Evolutionary conservation across 2,888 invertebrate species (phyloP).

Genomic region (Oligia fasciuncula): DNA sequence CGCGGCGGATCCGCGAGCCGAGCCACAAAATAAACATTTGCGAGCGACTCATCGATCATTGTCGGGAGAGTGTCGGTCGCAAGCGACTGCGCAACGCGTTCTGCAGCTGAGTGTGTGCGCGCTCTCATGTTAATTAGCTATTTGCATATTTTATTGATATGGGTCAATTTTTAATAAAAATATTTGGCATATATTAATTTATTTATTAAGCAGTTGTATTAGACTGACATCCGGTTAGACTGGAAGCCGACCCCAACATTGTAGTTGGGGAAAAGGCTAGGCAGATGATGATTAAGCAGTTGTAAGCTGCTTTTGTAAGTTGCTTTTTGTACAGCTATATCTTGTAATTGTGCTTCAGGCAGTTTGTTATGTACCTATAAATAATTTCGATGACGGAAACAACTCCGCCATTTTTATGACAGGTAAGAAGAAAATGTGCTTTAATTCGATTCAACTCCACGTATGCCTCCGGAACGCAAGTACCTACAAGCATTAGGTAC

Average conservation of each 20-base stretch:
- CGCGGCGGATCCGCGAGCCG: slow-evolving; percentile 17
- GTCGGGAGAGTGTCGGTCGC: slow-evolving; percentile 54
- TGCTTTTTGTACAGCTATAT: not conserved
- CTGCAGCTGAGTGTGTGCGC: slow-evolving; percentile 29
- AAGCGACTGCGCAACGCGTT: slow-evolving; percentile 16
- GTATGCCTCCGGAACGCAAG: no score
- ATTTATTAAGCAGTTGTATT: not conserved
- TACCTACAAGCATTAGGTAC: not conserved
- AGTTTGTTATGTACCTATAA: not conserved
- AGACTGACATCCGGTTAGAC: no score
- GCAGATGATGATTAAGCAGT: not conserved
- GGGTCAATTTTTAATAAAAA: not conserved
- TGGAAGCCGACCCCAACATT: no score
- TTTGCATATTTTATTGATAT: slow-evolving; percentile 13
- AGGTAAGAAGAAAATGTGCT: not conserved
- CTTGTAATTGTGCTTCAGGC: not conserved
- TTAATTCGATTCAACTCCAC: not conserved
- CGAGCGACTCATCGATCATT: slow-evolving; percentile 68
- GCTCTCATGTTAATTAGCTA: slow-evolving; percentile 13
- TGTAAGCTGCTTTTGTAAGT: no score
- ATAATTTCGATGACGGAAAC: not conserved
- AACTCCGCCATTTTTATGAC: not conserved
- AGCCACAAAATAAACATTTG: slow-evolving; percentile 47
- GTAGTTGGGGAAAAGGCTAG: no score
- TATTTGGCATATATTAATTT: not conserved